These are phyloP conservation scores for Cremastinae sp. DNA, from an alignment of 2,888 invertebrate genomes.

Conservation along the genomic window DNA sequence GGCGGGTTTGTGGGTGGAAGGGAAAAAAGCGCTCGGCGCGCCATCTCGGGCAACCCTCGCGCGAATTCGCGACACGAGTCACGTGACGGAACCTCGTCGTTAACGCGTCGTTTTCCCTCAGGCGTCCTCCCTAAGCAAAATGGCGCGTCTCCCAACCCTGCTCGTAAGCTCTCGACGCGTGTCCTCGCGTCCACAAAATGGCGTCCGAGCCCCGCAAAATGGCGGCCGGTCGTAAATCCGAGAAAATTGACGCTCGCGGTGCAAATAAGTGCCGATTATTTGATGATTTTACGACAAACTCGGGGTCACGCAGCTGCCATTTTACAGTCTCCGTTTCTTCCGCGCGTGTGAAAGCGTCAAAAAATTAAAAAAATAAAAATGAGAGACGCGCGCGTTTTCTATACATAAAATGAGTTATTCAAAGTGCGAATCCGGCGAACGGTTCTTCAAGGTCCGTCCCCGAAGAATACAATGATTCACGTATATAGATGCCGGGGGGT, in stretches of 20 bases:
- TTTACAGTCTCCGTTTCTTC: too few relatives aligned
- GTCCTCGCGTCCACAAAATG: too few relatives aligned
- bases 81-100: slow-evolving; percentile 57
- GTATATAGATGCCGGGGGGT: slow-evolving; percentile 46
- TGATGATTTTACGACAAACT: too few relatives aligned
- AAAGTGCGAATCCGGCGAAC: slow-evolving; percentile 40
- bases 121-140: too few relatives aligned
- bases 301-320: too few relatives aligned
- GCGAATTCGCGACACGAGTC: slow-evolving; percentile 32
- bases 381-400: background rate
- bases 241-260: background rate
- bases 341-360: background rate
- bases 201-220: too few relatives aligned
- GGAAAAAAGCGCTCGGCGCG: background rate
- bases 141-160: too few relatives aligned
- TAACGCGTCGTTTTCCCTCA: background rate
- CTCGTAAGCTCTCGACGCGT: too few relatives aligned
- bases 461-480: slow-evolving; percentile 67
- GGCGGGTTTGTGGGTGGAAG: background rate
- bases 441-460: slow-evolving; percentile 55
- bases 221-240: too few relatives aligned
- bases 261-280: too few relatives aligned
- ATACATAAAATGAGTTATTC: slow-evolving; percentile 23
- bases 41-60: slow-evolving; percentile 29
- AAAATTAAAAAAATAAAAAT: background rate